Conservation (phyloP, 2,888 invertebrate genomes). For the Cheilosia urbana region DNA sequence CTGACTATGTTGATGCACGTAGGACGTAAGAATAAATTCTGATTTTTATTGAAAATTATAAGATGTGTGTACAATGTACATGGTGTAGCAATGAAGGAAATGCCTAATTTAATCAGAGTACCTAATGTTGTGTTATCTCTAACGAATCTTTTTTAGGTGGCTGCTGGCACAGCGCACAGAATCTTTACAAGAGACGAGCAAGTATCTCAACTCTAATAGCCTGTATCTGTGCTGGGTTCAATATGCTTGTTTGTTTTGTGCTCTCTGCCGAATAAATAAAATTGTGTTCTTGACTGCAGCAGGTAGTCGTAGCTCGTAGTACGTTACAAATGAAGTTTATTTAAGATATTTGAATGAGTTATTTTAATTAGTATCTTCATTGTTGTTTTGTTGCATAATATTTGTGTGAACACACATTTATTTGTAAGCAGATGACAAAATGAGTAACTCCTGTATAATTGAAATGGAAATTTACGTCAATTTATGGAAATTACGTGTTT, state of each 20-base stretch:
- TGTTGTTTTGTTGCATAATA: slow-evolving; percentile 46
- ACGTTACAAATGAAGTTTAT: slow-evolving; percentile 9
- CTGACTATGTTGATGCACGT: slow-evolving; percentile 7
- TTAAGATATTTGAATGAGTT: slow-evolving; percentile 24
- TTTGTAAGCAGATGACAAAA: slow-evolving; percentile 29
- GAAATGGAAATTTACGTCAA: slow-evolving; percentile 54
- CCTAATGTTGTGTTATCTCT: slow-evolving; percentile 33
- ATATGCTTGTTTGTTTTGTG: slow-evolving; percentile 5
- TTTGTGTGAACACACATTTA: not conserved
- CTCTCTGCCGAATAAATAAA: not conserved
- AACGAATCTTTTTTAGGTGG: slow-evolving; percentile 22
- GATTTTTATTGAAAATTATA: slow-evolving; percentile 48
- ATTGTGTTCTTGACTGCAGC: slow-evolving; percentile 7
- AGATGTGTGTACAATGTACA: slow-evolving; percentile 17
- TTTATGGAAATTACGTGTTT: slow-evolving; percentile 61
- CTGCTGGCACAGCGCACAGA: not conserved
- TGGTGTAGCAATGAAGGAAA: slow-evolving; percentile 59
- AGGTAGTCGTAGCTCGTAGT: slow-evolving; percentile 12
- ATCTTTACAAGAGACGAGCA: not conserved
- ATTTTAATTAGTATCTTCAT: slow-evolving; percentile 42
- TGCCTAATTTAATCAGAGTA: slow-evolving; percentile 71
- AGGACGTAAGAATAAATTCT: slow-evolving; percentile 52
- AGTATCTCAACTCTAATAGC: not conserved
- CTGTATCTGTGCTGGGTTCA: not conserved
- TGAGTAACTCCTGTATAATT: slow-evolving; percentile 25